Conservation (phyloP, 2,797 vertebrate species). For the Brachymystax lenok region DNA sequence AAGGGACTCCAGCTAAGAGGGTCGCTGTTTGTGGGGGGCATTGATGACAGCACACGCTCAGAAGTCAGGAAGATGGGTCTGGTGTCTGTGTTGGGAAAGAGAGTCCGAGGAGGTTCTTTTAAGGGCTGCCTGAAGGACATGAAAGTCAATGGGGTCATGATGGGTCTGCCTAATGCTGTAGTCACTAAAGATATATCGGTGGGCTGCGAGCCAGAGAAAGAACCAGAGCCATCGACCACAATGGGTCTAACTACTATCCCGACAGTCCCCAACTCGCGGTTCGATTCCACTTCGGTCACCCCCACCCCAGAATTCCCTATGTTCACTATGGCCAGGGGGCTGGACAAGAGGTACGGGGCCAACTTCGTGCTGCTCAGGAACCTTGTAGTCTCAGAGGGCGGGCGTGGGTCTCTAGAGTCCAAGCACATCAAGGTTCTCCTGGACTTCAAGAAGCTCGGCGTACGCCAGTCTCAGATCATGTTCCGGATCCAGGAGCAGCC, state of each 20-base stretch:
- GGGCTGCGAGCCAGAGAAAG: slow-evolving; percentile 81
- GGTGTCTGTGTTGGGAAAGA: slow-evolving; percentile 80
- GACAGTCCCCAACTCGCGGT: slow-evolving; percentile 16
- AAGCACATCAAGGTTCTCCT: slow-evolving; percentile 85
- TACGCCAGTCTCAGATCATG: slow-evolving; percentile 85
- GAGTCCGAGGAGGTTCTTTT: slow-evolving; percentile 83
- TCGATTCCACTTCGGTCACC: slow-evolving; percentile 46
- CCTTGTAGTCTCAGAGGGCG: slow-evolving; percentile 84
- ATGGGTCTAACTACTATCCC: slow-evolving; percentile 43
- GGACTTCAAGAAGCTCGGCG: slow-evolving; percentile 82
- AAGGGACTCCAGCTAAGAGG: slow-evolving; percentile 76
- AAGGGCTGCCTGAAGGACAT: slow-evolving; percentile 88
- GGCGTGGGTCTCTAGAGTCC: slow-evolving; percentile 79
- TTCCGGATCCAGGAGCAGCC: slow-evolving; percentile 83
- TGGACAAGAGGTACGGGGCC: slow-evolving; percentile 66
- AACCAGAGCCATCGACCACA: slow-evolving; percentile 46
- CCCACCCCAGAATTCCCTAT: slow-evolving; percentile 55
- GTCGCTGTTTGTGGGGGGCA: slow-evolving; percentile 83
- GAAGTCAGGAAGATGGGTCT: slow-evolving; percentile 79
- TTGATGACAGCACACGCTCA: slow-evolving; percentile 76
- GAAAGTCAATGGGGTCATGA: slow-evolving; percentile 75
- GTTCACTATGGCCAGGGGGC: slow-evolving; percentile 71
- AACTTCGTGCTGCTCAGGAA: slow-evolving; percentile 80
- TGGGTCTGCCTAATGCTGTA: slow-evolving; percentile 79
- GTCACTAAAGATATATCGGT: slow-evolving; percentile 89